Conservation (phyloP, 2,888 invertebrate species). For the Drosophila paramelanica region DNA sequence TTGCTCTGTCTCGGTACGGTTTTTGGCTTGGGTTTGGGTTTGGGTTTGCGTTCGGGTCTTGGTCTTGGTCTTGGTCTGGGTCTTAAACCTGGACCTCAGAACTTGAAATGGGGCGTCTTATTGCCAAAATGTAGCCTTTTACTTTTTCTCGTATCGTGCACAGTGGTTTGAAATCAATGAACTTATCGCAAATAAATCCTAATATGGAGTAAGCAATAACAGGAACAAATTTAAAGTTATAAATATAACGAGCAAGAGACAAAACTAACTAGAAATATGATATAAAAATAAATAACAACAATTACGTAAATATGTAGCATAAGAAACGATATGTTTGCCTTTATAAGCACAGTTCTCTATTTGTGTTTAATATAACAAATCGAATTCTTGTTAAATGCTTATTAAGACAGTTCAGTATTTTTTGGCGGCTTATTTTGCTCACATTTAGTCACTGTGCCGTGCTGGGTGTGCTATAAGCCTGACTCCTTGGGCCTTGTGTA, state of each 20-base stretch:
- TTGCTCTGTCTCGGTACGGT: conserved; percentile 39
- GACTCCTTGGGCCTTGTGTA: conserved; percentile 65
- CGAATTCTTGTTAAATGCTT: too few species aligned
- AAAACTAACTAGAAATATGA: too few species aligned
- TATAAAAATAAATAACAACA: too few species aligned
- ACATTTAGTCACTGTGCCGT: conserved; percentile 49
- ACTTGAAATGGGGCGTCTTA: conserved; percentile 72
- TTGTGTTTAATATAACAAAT: too few species aligned
- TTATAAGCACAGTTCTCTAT: too few species aligned
- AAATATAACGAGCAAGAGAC: too few species aligned
- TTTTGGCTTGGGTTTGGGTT: conserved; percentile 8
- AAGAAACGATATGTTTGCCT: too few species aligned
- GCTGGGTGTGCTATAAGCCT: conserved; percentile 36
- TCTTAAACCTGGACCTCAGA: conserved; percentile 50
- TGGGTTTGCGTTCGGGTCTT: conserved; percentile 20
- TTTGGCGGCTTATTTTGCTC: background rate
- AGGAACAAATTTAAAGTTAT: too few species aligned
- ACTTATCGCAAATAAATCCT: too few species aligned
- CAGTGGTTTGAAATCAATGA: conserved; percentile 45
- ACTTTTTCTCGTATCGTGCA: conserved; percentile 42
- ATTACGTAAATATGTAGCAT: too few species aligned
- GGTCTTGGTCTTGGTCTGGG: conserved; percentile 30
- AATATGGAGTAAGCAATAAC: too few species aligned
- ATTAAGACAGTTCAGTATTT: background rate
- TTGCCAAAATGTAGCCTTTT: conserved; percentile 75